These are phyloP conservation scores for Delichon dasypus DNA, from an alignment of 2,797 vertebrate species.

Conservation along the genomic window DNA sequence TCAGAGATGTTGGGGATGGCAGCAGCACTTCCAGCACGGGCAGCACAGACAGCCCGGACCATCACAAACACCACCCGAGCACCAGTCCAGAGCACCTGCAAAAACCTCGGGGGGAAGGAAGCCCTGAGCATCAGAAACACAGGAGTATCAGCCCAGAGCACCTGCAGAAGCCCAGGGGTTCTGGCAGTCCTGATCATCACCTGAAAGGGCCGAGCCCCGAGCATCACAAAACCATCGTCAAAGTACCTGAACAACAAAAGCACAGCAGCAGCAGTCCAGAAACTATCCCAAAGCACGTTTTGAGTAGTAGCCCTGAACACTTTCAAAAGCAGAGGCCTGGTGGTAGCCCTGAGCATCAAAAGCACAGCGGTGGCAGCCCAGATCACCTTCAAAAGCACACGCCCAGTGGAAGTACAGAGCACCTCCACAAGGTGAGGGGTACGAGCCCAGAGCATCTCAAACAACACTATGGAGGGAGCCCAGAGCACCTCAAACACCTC, in stretches of 20 bases:
- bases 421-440: constrained; percentile 85
- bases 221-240: constrained; percentile 83
- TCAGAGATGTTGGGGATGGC: constrained; percentile 91
- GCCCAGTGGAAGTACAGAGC: constrained; percentile 82
- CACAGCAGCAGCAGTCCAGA: constrained; percentile 81
- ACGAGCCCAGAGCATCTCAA: constrained; percentile 89
- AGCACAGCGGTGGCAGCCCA: constrained; percentile 77
- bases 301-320: constrained; percentile 86
- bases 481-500: constrained; percentile 83
- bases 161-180: constrained; percentile 84
- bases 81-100: constrained; percentile 85
- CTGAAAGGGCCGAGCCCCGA: constrained; percentile 84
- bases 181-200: constrained; percentile 83
- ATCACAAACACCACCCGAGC: constrained; percentile 78
- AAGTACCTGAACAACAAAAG: constrained; percentile 81
- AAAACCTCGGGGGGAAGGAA: constrained; percentile 77
- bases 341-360: constrained; percentile 81
- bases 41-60: constrained; percentile 91
- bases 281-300: constrained; percentile 79
- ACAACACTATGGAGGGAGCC: constrained; percentile 81
- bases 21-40: constrained; percentile 93
- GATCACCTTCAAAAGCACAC: constrained; percentile 83
- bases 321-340: constrained; percentile 86
- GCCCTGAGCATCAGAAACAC: constrained; percentile 84
- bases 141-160: constrained; percentile 89